Evolutionary conservation across 2,797 vertebrate species (phyloP).

Genomic region (Pipistrellus kuhlii): DNA sequence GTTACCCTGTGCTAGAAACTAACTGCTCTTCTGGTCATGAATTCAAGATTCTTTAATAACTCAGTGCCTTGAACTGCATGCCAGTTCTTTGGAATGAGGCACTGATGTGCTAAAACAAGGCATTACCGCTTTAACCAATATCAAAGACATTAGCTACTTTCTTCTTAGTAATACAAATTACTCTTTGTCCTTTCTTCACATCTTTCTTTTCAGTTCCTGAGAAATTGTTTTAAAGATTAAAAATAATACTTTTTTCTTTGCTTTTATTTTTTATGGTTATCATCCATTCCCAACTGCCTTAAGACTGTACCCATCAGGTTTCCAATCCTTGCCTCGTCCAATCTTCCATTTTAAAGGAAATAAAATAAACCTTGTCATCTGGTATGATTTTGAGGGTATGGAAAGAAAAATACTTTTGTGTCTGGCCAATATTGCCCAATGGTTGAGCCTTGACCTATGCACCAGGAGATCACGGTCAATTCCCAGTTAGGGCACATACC

Average conservation of each 20-base stretch:
- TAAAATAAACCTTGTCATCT: background rate
- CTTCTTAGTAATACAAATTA: background rate
- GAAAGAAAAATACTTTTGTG: background rate
- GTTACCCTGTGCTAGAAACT: background rate
- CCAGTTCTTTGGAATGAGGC: background rate
- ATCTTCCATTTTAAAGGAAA: background rate
- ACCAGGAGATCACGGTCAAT: no score
- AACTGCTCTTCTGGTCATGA: background rate
- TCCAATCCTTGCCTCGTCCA: background rate
- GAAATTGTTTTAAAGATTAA: background rate
- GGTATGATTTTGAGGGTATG: background rate
- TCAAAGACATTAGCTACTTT: background rate
- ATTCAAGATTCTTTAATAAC: background rate
- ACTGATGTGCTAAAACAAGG: background rate
- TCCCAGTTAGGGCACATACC: no score
- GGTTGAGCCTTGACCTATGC: no score
- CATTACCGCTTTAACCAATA: background rate
- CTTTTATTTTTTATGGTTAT: background rate
- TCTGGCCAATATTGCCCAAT: no score
- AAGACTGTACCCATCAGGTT: background rate
- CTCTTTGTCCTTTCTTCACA: background rate
- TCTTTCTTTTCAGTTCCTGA: background rate
- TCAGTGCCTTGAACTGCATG: rapidly evolving
- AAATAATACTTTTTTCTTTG: background rate
- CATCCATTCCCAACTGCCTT: background rate